Conservation (phyloP, 2,797 vertebrate species). For the Danio albolineatus region DNA sequence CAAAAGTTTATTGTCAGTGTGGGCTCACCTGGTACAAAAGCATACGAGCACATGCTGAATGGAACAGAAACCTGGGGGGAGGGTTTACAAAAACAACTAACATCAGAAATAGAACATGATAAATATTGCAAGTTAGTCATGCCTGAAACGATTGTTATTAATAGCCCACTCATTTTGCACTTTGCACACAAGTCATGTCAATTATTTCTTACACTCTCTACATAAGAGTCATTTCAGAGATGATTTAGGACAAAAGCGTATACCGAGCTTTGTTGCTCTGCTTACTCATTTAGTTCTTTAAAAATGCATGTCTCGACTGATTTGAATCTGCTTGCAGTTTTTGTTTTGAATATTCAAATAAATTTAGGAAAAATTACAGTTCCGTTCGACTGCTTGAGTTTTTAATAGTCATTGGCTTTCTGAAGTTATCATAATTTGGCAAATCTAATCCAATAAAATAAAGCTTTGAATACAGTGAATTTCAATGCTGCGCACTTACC, state of each 20-base stretch:
- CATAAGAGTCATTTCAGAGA: conserved; percentile 5
- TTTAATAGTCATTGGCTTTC: background rate
- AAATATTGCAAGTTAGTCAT: conserved; percentile 29
- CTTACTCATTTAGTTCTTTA: conserved; percentile 16
- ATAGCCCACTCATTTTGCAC: conserved; percentile 14
- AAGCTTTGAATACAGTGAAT: background rate
- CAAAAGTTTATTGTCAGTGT: conserved; percentile 23
- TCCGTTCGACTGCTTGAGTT: background rate
- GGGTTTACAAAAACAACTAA: background rate
- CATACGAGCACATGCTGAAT: conserved; percentile 12
- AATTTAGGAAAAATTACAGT: no score
- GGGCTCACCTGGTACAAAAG: conserved; percentile 38
- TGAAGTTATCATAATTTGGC: background rate
- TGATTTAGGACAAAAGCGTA: background rate
- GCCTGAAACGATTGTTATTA: conserved; percentile 23
- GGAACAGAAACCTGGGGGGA: conserved; percentile 1
- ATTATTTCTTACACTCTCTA: background rate
- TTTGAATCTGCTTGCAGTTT: background rate
- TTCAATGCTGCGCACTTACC: conserved; percentile 9
- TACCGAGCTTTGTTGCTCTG: background rate
- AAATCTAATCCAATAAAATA: background rate
- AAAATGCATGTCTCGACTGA: background rate
- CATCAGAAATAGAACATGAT: background rate
- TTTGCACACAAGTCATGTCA: conserved; percentile 14
- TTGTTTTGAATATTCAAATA: conserved; percentile 23